Evolutionary conservation across 35 echinoderm and acorn worm species (phyloP), one percentile per base, ranked within the genome.

Genomic region (Chiridota heheva): DNA sequence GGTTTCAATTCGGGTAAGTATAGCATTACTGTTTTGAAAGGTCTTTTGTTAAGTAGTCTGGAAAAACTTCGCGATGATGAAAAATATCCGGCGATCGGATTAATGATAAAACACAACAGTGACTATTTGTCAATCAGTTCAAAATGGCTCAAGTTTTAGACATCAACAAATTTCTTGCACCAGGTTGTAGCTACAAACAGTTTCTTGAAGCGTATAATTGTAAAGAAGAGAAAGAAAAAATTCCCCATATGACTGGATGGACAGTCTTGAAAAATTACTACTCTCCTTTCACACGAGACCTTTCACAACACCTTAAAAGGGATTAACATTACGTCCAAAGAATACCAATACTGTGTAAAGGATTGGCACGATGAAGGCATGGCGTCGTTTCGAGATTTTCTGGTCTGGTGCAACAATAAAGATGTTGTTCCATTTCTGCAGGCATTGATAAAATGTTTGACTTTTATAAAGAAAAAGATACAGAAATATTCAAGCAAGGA

Each of bases 371-470:
- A 46, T n/a, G 2, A 87, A 46, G 34, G 61, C 18, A 88, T 88
- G 73, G 26, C 12, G 22, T 58, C 75, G 1, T 55, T 88, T 13
- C 7, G 27, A 42, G 78, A 76, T n/a, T 82, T 89, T 24, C 72
- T 89, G 4, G 40, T 72, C 13, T 89, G 86, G 86, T 89, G 82
- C 64, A 89, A 81, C 37, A 89, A 89, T 35, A 67, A 62, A 46
- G 77, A 89, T 44, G 76, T 81, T 1, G 47, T 60, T 40, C 86
- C 66, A 27, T 89, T 89, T 40, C 27, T 89, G 17, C 26, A 89
- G 51, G 77, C 86, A 4, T 81, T 10, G 46, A 89, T 1, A 82
- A 89, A 60, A 89, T 89, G 86, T 68, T 71, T 81, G 0, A 12
- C 12, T 89, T 89, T 46, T 73, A 89, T 27, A n/a, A 40, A n/a